phyloP scores from a whole-genome alignment of 92 coral and sea anemone species.

The Heteractis magnifica region DNA sequence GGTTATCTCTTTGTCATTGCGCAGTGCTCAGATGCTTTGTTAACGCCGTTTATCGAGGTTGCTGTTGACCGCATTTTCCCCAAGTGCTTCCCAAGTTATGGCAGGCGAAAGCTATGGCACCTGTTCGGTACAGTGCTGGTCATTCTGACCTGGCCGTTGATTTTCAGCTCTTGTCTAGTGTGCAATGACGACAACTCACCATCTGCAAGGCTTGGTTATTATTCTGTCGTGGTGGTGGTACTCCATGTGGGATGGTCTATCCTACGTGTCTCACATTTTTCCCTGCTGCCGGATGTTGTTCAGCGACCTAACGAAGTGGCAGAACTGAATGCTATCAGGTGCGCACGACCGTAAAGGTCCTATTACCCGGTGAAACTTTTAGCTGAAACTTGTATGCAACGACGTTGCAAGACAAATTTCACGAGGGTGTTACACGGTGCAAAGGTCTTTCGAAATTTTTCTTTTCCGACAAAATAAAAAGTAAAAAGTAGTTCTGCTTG shows the following conservation, averaged over 20 bases:
- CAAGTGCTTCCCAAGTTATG: constrained; percentile 48
- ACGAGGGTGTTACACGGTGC: no score
- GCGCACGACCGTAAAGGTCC: background rate
- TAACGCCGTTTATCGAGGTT: constrained; percentile 78
- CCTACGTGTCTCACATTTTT: constrained; percentile 68
- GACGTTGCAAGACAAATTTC: no score
- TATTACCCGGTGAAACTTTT: background rate
- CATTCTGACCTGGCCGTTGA: constrained; percentile 68
- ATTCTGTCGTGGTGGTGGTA: constrained; percentile 50
- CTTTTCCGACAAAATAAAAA: no score
- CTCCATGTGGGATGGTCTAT: constrained; percentile 75
- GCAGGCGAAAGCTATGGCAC: constrained; percentile 68
- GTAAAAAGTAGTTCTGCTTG: no score
- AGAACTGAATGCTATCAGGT: constrained; percentile 74
- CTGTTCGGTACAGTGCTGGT: constrained; percentile 64
- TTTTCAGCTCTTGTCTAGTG: constrained; percentile 66
- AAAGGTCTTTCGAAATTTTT: no score
- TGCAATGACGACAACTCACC: constrained; percentile 51
- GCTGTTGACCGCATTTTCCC: constrained; percentile 57
- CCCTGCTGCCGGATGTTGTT: constrained; percentile 67
- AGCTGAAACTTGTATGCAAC: no score
- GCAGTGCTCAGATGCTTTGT: constrained; percentile 62
- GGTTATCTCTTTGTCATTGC: constrained; percentile 71
- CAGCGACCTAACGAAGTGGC: constrained; percentile 55
- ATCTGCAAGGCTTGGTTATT: constrained; percentile 53